These are phyloP conservation scores for Paramuricea clavata DNA, from an alignment of 92 coral and sea anemone genomes.

Conservation along the genomic window DNA sequence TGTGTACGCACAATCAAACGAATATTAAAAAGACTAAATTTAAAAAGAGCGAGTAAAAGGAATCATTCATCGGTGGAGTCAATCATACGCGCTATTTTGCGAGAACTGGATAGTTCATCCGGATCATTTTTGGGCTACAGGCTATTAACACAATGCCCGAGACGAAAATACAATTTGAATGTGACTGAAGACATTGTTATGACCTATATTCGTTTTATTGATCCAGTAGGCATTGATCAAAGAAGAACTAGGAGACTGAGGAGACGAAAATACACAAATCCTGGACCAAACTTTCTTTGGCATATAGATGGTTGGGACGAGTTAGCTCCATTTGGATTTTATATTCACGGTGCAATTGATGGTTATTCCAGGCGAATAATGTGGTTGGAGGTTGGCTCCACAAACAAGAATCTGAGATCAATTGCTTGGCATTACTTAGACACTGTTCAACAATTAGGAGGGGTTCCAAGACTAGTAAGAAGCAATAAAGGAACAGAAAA, in stretches of 20 bases:
- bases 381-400: slow-evolving; percentile 73
- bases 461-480: slow-evolving; percentile 65
- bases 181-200: no score
- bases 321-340: no score
- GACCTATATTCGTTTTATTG: slow-evolving; percentile 37
- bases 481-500: slow-evolving; percentile 73
- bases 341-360: no score
- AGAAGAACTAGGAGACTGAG: slow-evolving; percentile 52
- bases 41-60: slow-evolving; percentile 6
- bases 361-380: slow-evolving; percentile 71
- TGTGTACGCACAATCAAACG: slow-evolving; percentile 56
- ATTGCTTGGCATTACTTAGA: slow-evolving; percentile 56
- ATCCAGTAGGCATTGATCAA: slow-evolving; percentile 66
- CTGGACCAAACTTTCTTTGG: slow-evolving; percentile 71
- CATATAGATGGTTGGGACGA: no score
- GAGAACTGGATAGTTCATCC: slow-evolving; percentile 49
- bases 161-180: slow-evolving; percentile 44
- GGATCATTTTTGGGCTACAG: slow-evolving; percentile 62
- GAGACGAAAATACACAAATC: slow-evolving; percentile 38
- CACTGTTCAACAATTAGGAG: slow-evolving; percentile 67
- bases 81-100: slow-evolving; percentile 53
- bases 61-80: slow-evolving; percentile 55
- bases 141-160: slow-evolving; percentile 49
- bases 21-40: no score
- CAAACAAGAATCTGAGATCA: slow-evolving; percentile 66